Conservation (phyloP, 1,140 invertebrate genomes). For the Bombyx mori region ASM3026992v2 NC_085123.1:11484001-11484500, state of each 20-base stretch:
- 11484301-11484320: neutral
- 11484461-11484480: too few species aligned
- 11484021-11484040: conserved; percentile 41
- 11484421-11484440: too few species aligned
- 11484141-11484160: conserved; percentile 20
- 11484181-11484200: conserved; percentile 18
- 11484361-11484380: neutral
- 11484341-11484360: neutral
- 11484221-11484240: conserved; percentile 15
- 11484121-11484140: conserved; percentile 26
- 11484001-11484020: conserved; percentile 20
- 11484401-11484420: too few species aligned
- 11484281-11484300: conserved; percentile 5
- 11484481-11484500: too few species aligned
- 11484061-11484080: conserved; percentile 44
- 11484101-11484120: conserved; percentile 17
- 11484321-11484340: neutral
- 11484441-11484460: too few species aligned
- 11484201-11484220: conserved; percentile 20
- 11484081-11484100: conserved; percentile 22
- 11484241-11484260: conserved; percentile 12
- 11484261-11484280: conserved; percentile 22
- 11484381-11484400: too few species aligned
- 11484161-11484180: conserved; percentile 15
- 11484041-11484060: conserved; percentile 59